Base-by-base conservation (phyloP, 2,888 invertebrate species). In the Chironomus riparius region DNA sequence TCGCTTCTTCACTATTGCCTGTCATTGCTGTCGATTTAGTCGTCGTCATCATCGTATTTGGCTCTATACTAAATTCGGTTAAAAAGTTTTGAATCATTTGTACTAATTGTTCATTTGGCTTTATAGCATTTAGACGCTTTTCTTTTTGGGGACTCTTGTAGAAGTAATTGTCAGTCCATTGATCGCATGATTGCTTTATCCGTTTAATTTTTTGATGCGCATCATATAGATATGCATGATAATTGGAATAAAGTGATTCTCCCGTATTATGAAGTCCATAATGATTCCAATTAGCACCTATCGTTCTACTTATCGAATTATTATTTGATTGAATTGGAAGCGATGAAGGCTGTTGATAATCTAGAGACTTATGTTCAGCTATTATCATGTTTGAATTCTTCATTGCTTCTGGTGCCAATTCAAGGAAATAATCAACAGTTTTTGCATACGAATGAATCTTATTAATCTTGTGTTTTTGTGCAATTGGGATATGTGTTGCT, bases 151-250 rank as follows among this genome's bases (percentile, higher is more conserved):
- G 82, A 76, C 83, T 83, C 77, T 83, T 83, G 77, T 83, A 91
- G 80, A 92, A 91, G 84, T 96, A 97, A 70, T 86, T 88, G 78
- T 91, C 91, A 4, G 89, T 89, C 97, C 97, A 97, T 75, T 86
- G 86, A 0, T 85, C 82, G 82, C 95, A 95, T 0, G 94, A 93
- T 47, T 88, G 84, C 62, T 90, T 87, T 80, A 94, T 92, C 7
- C 89, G 87, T 28, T 88, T 87, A 75, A 97, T 91, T 82, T 91
- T 91, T 80, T 88, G 89, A 78, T 92, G 87, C 0, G 96, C 95
- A 82, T 94, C 94, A 81, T 91, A 90, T 47, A 97, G 86, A 84
- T 97, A 97, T 0, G 92, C 92, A 84, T 93, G 92, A 83, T 92
- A 92, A 83, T 93, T 93, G 47, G 91, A 91, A 81, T 90, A 92